Conservation (phyloP, 2,888 invertebrate genomes). For the Exocentrus adspersus region DNA sequence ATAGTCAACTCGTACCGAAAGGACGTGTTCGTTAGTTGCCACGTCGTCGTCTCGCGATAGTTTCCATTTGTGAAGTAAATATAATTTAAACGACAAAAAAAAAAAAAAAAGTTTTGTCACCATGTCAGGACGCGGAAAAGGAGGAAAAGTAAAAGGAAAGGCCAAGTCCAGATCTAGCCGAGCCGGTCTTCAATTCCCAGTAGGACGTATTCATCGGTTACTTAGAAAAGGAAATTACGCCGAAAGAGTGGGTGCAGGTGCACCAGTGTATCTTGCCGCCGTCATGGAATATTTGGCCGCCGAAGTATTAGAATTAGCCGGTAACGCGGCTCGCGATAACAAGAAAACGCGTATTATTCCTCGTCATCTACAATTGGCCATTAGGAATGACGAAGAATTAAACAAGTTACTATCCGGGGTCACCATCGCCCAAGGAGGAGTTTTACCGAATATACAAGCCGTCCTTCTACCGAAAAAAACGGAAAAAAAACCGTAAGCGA, state of each 20-base stretch:
- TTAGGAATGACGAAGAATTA: constrained; percentile 84
- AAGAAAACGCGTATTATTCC: constrained; percentile 79
- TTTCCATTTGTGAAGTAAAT: too few relatives aligned
- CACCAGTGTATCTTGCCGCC: constrained; percentile 68
- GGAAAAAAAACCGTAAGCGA: too few relatives aligned
- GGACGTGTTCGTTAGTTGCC: too few relatives aligned
- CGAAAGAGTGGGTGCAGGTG: constrained; percentile 68
- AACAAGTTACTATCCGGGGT: constrained; percentile 80
- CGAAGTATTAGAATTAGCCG: constrained; percentile 75
- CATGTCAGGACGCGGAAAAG: constrained; percentile 64
- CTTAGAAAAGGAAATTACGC: constrained; percentile 73
- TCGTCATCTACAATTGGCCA: constrained; percentile 81
- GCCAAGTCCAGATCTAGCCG: constrained; percentile 66
- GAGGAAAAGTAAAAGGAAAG: constrained; percentile 63
- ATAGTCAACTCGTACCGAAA: too few relatives aligned
- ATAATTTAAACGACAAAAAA: too few relatives aligned
- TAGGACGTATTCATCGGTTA: constrained; percentile 70
- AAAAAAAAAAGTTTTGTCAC: too few relatives aligned
- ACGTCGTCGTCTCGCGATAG: too few relatives aligned
- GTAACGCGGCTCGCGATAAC: constrained; percentile 75
- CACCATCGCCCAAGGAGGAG: constrained; percentile 87
- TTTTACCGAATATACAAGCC: constrained; percentile 82
- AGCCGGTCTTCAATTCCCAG: constrained; percentile 71
- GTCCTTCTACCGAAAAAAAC: constrained; percentile 80
- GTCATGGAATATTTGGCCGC: constrained; percentile 76